Percentiles rank a stretch among this genome's conserved stretches.
Conservation (phyloP, 2,113 vertebrate species). For the Caretta caretta region DNA sequence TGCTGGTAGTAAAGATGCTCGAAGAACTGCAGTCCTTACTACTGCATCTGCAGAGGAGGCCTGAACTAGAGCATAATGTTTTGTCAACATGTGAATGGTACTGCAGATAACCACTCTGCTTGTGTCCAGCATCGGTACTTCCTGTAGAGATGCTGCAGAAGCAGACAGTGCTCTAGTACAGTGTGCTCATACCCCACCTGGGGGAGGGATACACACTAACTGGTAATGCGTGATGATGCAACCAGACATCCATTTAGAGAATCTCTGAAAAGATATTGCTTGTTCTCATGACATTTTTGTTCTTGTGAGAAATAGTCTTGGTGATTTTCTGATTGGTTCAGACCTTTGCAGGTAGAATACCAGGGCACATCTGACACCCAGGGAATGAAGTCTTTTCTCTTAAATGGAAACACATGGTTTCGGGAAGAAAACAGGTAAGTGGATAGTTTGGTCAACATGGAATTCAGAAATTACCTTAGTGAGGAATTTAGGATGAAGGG, state of each 20-base stretch:
- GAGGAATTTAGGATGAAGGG: not conserved
- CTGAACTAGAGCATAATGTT: not conserved
- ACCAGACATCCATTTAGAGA: not conserved
- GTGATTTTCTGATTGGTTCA: not conserved
- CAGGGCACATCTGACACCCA: not conserved
- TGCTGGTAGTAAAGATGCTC: not conserved
- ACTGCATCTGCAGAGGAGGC: not conserved
- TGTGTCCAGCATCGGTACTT: not conserved
- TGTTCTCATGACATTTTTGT: not conserved
- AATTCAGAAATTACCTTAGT: not conserved
- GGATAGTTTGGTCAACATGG: not conserved
- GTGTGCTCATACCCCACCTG: not conserved
- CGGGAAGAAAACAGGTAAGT: not conserved
- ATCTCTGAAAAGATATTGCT: not conserved
- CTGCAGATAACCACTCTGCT: not conserved
- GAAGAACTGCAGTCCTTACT: not conserved
- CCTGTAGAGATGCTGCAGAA: not conserved
- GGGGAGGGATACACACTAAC: not conserved
- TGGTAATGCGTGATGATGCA: not conserved
- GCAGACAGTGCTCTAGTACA: not conserved
- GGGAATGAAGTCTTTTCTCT: not conserved
- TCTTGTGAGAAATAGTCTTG: not conserved
- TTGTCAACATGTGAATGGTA: not conserved
- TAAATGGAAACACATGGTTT: not conserved
- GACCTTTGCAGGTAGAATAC: not conserved